Evolutionary conservation across 2,797 vertebrate species (phyloP), one percentile per base, ranked within the genome.

Genomic region (Falco biarmicus): DNA sequence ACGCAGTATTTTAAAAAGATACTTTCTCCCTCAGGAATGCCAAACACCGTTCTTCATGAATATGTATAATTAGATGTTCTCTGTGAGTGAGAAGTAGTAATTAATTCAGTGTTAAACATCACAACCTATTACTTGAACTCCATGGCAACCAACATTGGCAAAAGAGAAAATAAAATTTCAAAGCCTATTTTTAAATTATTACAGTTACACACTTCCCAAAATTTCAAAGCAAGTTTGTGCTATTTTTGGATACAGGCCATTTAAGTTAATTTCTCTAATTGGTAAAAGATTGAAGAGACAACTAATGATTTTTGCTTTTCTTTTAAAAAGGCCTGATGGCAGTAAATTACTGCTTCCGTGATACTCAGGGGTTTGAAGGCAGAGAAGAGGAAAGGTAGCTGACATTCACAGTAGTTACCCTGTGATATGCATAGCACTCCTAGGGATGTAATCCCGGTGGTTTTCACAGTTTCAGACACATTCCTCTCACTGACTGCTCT

Each of bases 31-130:
- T 91, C 89, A 93, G 85, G 96, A 97, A 96, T 97, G 95, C 77
- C 91, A 97, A 98, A 98, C 92, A 95, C 90, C 69, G 10, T 95
- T 98, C 73, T 93, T 97, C 96, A 97, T 98, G 97, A 98, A 98
- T 98, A 98, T 98, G 97, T 98, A 98, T 98, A 98, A 98, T 98
- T 98, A 98, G 97, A 98, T 98, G 97, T 98, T 98, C 98, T 96
- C 95, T 96, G 91, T 96, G 96, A 98, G 98, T 98, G 98, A 98
- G 98, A 98, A 98, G 96, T 96, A 98, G 98, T 98, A 98, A 98
- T 98, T 98, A 98, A 98, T 98, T 98, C 98, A 98, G 98, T 95
- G 98, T 98, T 98, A 98, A 98, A 98, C 98, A 98, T 98, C 98
- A 98, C 98, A 98, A 98, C 97, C 98, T 98, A 98, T 98, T 98